Percentiles rank a stretch among this genome's conserved stretches.
Conservation (phyloP, 2,888 invertebrate species). For the Eupithecia vulgata region DNA sequence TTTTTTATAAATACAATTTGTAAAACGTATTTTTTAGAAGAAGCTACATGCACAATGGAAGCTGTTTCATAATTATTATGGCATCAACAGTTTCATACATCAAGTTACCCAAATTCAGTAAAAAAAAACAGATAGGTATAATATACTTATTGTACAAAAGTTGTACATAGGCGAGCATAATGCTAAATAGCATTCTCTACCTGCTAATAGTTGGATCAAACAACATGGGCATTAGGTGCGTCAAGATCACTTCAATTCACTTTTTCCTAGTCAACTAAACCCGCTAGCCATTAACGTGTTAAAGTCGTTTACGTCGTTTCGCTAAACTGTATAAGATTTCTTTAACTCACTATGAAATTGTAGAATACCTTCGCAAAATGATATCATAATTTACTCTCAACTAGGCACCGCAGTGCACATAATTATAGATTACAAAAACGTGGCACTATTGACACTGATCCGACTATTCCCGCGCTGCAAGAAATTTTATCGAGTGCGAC, state of each 20-base stretch:
- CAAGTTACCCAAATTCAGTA: too few species aligned
- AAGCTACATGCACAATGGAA: too few species aligned
- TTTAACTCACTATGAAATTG: background rate
- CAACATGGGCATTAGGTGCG: too few species aligned
- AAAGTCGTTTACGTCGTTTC: background rate
- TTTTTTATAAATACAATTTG: too few species aligned
- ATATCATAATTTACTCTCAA: conserved; percentile 15
- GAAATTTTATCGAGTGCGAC: conserved; percentile 21
- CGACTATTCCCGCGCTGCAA: conserved; percentile 22
- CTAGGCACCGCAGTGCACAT: conserved; percentile 10
- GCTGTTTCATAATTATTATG: too few species aligned
- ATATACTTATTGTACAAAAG: too few species aligned
- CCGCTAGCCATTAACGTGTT: background rate
- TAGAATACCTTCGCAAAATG: background rate
- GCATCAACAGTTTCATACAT: too few species aligned
- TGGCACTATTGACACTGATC: conserved; percentile 29
- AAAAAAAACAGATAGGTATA: too few species aligned
- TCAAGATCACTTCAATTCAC: background rate
- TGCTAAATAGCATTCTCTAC: too few species aligned
- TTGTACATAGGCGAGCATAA: too few species aligned
- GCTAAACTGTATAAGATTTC: background rate
- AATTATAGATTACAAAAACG: conserved; percentile 20
- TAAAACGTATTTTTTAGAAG: too few species aligned
- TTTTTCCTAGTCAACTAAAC: background rate
- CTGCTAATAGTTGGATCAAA: too few species aligned